A percentile compares a stretch with the other conserved stretches of the same genome.
Evolutionary conservation across 2,797 vertebrate species (phyloP).

Genomic region (Tapirus indicus): DNA sequence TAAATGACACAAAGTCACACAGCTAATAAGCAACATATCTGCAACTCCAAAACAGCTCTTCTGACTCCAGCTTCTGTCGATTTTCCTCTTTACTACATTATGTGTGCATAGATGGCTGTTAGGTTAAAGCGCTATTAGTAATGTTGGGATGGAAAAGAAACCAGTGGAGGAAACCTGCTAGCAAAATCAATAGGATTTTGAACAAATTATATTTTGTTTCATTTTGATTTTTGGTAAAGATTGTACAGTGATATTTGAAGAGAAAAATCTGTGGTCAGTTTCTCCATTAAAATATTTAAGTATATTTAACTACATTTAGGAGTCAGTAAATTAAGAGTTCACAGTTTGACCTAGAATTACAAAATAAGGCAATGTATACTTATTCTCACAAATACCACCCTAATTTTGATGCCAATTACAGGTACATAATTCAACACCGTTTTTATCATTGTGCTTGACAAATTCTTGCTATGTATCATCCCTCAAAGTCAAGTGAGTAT

Average conservation of each 20-base stretch:
- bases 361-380: slow-evolving; percentile 30
- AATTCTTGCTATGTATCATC: slow-evolving; percentile 33
- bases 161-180: neutral
- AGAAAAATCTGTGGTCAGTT: slow-evolving; percentile 40
- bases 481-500: slow-evolving; percentile 15
- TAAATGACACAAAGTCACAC: slow-evolving; percentile 19
- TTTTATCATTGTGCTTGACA: slow-evolving; percentile 5
- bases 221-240: slow-evolving; percentile 36
- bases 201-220: slow-evolving; percentile 40
- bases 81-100: neutral
- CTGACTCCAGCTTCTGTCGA: neutral
- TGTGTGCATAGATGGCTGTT: neutral
- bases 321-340: slow-evolving; percentile 49
- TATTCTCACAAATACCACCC: slow-evolving; percentile 24
- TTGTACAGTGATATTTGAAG: neutral
- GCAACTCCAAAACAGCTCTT: neutral
- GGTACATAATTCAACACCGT: neutral
- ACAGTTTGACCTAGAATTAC: slow-evolving; percentile 40
- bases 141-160: neutral
- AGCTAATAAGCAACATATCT: neutral
- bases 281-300: slow-evolving; percentile 30
- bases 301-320: slow-evolving; percentile 8
- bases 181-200: neutral
- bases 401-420: slow-evolving; percentile 54
- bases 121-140: slow-evolving; percentile 27